Evolutionary conservation across 2,113 vertebrate genomes (phyloP).

Genomic region (Propithecus coquereli): DNA sequence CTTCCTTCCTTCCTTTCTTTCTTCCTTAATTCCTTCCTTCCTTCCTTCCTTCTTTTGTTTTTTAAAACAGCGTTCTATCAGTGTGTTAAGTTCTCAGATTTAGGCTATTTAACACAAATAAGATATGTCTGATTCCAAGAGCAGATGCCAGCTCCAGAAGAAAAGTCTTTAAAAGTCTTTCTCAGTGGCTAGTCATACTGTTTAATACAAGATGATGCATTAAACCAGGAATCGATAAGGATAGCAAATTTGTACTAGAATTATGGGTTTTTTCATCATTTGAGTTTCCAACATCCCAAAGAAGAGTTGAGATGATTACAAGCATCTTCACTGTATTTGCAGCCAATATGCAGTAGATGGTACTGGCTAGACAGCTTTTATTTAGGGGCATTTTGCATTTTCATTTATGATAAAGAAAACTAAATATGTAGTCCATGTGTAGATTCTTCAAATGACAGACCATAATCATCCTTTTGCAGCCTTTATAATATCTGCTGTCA

Average conservation of each 20-base stretch:
- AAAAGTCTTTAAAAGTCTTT: conserved; percentile 17
- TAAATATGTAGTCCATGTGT: conserved; percentile 64
- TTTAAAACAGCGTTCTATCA: neutral
- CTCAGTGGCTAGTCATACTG: neutral
- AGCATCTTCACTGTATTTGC: neutral
- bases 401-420: conserved; percentile 63
- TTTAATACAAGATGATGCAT: conserved; percentile 17
- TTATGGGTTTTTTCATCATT: neutral
- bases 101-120: neutral
- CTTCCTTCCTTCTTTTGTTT: neutral
- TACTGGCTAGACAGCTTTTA: conserved; percentile 37
- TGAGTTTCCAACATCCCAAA: neutral
- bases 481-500: conserved; percentile 72
- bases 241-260: neutral
- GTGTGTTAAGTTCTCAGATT: neutral
- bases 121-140: neutral
- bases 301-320: neutral
- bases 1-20: neutral
- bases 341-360: neutral
- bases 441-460: conserved; percentile 66
- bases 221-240: neutral
- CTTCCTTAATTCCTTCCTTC: neutral
- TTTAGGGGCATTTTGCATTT: conserved; percentile 65
- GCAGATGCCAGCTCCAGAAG: neutral
- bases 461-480: conserved; percentile 68